Conservation (phyloP, 2,888 invertebrate genomes). For the Shargacucullia verbasci region DNA sequence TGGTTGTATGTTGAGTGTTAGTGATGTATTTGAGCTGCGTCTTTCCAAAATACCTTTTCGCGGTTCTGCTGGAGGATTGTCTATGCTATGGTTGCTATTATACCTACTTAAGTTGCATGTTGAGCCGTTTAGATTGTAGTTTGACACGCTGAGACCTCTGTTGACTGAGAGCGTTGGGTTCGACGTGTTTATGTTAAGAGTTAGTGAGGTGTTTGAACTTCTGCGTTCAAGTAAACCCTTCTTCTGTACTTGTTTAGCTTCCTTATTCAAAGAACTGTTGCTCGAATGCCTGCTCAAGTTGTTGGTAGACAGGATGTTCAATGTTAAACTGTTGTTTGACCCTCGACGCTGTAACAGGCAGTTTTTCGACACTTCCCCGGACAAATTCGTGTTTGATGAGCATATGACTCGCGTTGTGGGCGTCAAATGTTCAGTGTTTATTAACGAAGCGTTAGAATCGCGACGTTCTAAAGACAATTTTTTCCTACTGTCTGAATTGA, state of each 20-base stretch:
- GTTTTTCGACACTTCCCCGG: slow-evolving; percentile 85
- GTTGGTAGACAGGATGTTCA: slow-evolving; percentile 90
- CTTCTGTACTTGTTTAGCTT: slow-evolving; percentile 79
- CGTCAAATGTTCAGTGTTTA: slow-evolving; percentile 87
- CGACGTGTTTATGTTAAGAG: slow-evolving; percentile 91
- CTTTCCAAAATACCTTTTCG: slow-evolving; percentile 92
- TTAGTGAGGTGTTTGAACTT: slow-evolving; percentile 97
- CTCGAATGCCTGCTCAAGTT: slow-evolving; percentile 88
- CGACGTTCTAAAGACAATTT: slow-evolving; percentile 94
- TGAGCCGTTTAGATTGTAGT: slow-evolving; percentile 86
- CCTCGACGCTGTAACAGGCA: slow-evolving; percentile 94
- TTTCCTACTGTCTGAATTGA: slow-evolving; percentile 83
- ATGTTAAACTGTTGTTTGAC: slow-evolving; percentile 95
- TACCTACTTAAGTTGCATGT: slow-evolving; percentile 84
- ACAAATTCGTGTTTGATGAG: slow-evolving; percentile 83
- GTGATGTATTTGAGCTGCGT: slow-evolving; percentile 94
- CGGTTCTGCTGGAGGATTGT: slow-evolving; percentile 73
- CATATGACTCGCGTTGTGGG: slow-evolving; percentile 84
- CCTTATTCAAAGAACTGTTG: slow-evolving; percentile 88
- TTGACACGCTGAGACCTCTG: slow-evolving; percentile 84
- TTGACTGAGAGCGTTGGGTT: slow-evolving; percentile 85
- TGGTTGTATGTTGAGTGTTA: slow-evolving; percentile 90
- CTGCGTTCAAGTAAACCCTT: slow-evolving; percentile 95
- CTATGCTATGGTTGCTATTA: slow-evolving; percentile 85
- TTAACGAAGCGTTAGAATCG: slow-evolving; percentile 96